Conservation (phyloP, 2,888 invertebrate genomes). For the Ryuthela nishihirai region DNA sequence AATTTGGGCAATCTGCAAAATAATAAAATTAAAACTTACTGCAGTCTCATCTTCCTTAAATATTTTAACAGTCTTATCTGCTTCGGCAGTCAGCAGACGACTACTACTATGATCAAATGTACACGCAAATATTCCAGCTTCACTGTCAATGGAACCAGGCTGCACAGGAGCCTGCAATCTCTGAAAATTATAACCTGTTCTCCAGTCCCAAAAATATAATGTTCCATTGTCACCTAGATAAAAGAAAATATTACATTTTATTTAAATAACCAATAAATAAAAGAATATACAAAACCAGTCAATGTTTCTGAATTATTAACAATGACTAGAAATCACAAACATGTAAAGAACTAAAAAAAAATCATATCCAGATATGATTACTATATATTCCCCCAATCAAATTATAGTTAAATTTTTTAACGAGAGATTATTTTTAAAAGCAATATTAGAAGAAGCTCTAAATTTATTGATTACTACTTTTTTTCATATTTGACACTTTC, state of each 20-base stretch:
- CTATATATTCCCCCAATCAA: too few relatives aligned
- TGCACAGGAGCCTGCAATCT: slow-evolving; percentile 83
- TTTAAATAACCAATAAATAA: too few relatives aligned
- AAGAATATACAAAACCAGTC: slow-evolving; percentile 4
- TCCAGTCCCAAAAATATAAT: slow-evolving; percentile 97
- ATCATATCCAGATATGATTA: too few relatives aligned
- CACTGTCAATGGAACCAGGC: slow-evolving; percentile 98
- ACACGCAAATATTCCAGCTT: slow-evolving; percentile 95
- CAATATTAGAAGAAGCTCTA: too few relatives aligned
- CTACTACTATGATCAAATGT: slow-evolving; percentile 93
- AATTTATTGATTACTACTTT: too few relatives aligned
- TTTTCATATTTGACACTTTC: too few relatives aligned
- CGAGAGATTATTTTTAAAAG: too few relatives aligned
- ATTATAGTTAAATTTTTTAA: too few relatives aligned
- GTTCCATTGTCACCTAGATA: slow-evolving; percentile 84
- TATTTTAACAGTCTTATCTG: slow-evolving; percentile 98
- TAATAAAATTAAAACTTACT: slow-evolving; percentile 48
- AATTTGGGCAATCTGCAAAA: neutral
- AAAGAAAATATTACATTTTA: neutral
- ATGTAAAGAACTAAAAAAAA: too few relatives aligned
- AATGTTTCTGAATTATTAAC: neutral
- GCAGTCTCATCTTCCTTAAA: slow-evolving; percentile 97
- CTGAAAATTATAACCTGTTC: slow-evolving; percentile 98
- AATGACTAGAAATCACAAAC: too few relatives aligned
- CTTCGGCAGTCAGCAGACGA: slow-evolving; percentile 92